These are phyloP conservation scores for Sciurus carolinensis DNA, from an alignment of 2,797 vertebrate species.

Conservation along the genomic window DNA sequence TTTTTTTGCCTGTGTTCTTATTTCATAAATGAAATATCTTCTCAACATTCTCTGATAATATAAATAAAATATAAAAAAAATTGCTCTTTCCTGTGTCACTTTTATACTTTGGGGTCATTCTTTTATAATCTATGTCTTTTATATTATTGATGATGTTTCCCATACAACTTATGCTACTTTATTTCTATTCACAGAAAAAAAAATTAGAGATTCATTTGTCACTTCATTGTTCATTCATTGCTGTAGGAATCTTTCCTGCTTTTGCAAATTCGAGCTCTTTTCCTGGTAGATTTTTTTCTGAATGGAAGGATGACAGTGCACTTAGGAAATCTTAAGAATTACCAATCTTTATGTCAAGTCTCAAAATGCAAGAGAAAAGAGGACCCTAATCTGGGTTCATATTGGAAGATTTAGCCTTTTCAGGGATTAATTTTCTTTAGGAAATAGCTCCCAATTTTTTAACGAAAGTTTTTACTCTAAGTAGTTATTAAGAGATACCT, in stretches of 20 bases:
- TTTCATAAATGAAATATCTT: not conserved
- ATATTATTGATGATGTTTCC: not conserved
- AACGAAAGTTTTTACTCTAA: not conserved
- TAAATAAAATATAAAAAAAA: not conserved
- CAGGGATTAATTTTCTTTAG: not conserved
- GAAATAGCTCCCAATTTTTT: not conserved
- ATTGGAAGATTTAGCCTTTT: not conserved
- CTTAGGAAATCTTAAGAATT: not conserved
- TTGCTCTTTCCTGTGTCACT: not conserved
- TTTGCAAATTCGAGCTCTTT: not conserved
- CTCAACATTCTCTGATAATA: not conserved
- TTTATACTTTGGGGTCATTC: not conserved
- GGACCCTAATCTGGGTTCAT: not conserved
- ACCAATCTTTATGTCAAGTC: not conserved
- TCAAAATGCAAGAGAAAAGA: not conserved
- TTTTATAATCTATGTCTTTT: not conserved
- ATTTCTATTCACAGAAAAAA: not conserved
- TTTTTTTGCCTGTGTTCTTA: not conserved
- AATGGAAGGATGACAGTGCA: not conserved
- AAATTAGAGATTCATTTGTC: not conserved
- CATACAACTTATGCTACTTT: not conserved
- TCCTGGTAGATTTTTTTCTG: not conserved
- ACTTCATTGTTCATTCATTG: too few relatives aligned
- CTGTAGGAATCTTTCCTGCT: not conserved
- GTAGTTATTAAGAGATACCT: not conserved